phyloP scores from a whole-genome alignment of 2,113 vertebrate genomes.

The Laterallus jamaicensis region DNA sequence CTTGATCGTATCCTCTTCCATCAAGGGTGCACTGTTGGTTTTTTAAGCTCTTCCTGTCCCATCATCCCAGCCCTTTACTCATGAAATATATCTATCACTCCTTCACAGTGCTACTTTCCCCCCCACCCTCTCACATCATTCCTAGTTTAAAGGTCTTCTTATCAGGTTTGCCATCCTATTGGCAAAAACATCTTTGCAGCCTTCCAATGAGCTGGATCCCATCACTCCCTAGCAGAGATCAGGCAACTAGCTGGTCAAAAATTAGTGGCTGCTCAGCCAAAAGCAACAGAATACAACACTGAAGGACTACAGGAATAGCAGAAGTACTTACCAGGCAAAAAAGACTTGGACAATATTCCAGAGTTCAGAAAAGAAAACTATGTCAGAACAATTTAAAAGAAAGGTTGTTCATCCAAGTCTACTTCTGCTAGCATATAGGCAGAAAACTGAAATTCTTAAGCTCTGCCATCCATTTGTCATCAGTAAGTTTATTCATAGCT shows the following conservation, averaged over 20 bases:
- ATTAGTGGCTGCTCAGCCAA: background rate
- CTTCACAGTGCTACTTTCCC: background rate
- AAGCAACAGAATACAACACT: background rate
- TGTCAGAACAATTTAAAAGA: background rate
- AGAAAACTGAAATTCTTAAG: background rate
- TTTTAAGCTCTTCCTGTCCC: background rate
- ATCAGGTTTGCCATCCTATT: background rate
- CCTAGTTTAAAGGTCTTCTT: background rate
- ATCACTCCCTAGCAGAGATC: background rate
- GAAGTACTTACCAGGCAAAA: background rate
- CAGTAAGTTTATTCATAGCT: background rate
- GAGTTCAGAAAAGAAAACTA: background rate
- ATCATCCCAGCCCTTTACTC: background rate
- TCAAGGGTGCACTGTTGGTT: background rate
- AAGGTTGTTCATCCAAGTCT: background rate
- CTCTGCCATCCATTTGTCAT: background rate
- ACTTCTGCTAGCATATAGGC: background rate
- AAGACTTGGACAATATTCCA: background rate
- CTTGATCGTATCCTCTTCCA: background rate
- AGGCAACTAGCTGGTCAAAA: background rate
- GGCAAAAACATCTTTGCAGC: background rate
- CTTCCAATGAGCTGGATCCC: background rate
- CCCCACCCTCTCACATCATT: background rate
- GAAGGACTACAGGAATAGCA: background rate
- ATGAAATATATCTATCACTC: background rate